These are phyloP conservation scores for Drosophila koepferae DNA, from an alignment of 2,888 invertebrate genomes.

Conservation along the genomic window DNA sequence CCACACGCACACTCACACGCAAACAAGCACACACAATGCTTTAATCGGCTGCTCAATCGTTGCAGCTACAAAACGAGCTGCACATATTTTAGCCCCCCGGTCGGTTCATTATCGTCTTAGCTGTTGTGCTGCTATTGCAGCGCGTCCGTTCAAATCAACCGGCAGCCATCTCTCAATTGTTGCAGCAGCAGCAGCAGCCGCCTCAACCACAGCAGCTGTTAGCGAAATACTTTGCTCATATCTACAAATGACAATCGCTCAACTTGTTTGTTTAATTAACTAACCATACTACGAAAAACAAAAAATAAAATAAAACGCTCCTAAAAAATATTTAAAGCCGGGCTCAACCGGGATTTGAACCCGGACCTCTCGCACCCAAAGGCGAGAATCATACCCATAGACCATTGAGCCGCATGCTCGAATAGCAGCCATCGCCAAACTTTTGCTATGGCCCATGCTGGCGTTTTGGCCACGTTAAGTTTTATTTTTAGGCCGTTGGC, in stretches of 20 bases:
- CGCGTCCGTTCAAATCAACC: slow-evolving; percentile 55
- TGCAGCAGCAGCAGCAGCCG: slow-evolving; percentile 4
- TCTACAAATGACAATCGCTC: slow-evolving; percentile 61
- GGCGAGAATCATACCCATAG: slow-evolving; percentile 85
- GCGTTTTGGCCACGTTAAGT: slow-evolving; percentile 44
- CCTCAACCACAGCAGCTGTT: slow-evolving; percentile 21
- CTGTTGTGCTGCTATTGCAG: slow-evolving; percentile 22
- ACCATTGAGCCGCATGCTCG: slow-evolving; percentile 83
- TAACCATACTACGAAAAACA: slow-evolving; percentile 11
- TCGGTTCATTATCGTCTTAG: slow-evolving; percentile 60
- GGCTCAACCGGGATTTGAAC: slow-evolving; percentile 85
- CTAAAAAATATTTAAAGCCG: slow-evolving; percentile 43
- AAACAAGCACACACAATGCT: slow-evolving; percentile 23
- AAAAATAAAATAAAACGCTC: neutral
- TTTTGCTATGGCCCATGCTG: slow-evolving; percentile 2
- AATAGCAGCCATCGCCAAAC: slow-evolving; percentile 1
- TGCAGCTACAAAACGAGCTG: slow-evolving; percentile 62
- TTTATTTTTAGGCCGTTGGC: slow-evolving; percentile 47
- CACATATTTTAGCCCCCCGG: slow-evolving; percentile 46
- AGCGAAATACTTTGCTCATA: slow-evolving; percentile 54
- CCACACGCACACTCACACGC: slow-evolving; percentile 20
- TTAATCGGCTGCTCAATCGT: slow-evolving; percentile 68
- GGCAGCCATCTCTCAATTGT: slow-evolving; percentile 60
- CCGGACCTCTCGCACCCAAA: slow-evolving; percentile 85
- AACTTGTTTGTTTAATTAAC: slow-evolving; percentile 69